A percentile compares a stretch with the other conserved stretches of the same genome.
phyloP scores from a whole-genome alignment of 2,888 invertebrate species.

The Cheilosia vulpina region DNA sequence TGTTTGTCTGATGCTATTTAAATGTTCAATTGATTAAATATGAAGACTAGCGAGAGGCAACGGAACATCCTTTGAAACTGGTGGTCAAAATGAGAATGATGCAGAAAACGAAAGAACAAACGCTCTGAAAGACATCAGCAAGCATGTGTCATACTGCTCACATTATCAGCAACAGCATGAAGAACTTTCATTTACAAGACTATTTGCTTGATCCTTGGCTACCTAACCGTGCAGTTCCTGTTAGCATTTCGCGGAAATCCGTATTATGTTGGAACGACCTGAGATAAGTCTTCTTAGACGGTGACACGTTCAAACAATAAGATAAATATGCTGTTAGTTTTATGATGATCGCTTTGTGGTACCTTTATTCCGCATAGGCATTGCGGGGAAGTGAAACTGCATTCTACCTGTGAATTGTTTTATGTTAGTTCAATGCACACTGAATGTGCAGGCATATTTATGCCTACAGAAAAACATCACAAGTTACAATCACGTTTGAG shows the following conservation, averaged over 20 bases:
- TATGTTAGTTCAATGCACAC: too few species aligned
- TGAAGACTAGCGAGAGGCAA: neutral
- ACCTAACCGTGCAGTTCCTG: neutral
- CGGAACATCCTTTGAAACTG: slow-evolving; percentile 4
- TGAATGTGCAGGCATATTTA: too few species aligned
- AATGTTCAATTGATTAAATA: slow-evolving; percentile 24
- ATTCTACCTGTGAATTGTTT: neutral
- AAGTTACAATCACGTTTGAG: too few species aligned
- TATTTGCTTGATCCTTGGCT: neutral
- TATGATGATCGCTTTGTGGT: slow-evolving; percentile 10
- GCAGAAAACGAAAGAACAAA: slow-evolving; percentile 6
- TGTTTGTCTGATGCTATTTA: slow-evolving; percentile 39
- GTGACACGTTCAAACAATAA: neutral
- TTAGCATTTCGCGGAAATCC: slow-evolving; percentile 20
- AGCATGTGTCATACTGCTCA: neutral
- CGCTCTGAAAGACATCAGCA: neutral
- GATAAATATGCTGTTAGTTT: slow-evolving; percentile 3
- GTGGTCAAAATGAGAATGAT: slow-evolving; percentile 6
- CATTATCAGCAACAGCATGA: neutral
- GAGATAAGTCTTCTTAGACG: neutral
- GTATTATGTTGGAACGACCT: neutral
- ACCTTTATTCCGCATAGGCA: neutral
- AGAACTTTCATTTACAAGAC: neutral
- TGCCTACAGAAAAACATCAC: too few species aligned
- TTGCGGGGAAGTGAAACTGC: neutral